Evolutionary conservation across 2,113 vertebrate genomes (phyloP).

Genomic region (Sebastes schlegelii): DNA sequence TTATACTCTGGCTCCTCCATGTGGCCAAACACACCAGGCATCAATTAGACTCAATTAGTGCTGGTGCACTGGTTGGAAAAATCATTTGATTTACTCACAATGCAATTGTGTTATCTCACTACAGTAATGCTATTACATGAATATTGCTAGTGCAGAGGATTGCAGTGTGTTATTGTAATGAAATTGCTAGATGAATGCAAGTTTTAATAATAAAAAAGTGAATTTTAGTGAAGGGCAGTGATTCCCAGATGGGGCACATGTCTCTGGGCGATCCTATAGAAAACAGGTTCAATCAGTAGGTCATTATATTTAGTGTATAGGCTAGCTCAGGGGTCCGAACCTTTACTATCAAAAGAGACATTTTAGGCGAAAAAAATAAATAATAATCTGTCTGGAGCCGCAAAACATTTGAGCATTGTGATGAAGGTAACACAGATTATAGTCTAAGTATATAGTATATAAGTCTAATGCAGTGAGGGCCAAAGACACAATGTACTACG

Average conservation of each 20-base stretch:
- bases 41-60: not conserved
- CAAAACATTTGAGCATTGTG: too few relatives aligned
- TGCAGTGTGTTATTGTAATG: not conserved
- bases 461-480: too few relatives aligned
- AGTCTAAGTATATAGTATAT: too few relatives aligned
- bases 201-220: not conserved
- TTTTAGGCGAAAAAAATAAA: too few relatives aligned
- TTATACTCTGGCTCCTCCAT: constrained; percentile 41
- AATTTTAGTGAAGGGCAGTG: not conserved
- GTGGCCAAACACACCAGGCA: constrained; percentile 11
- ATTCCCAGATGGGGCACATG: not conserved
- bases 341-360: too few relatives aligned
- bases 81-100: constrained; percentile 1
- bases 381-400: too few relatives aligned
- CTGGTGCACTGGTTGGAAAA: not conserved
- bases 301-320: too few relatives aligned
- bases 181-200: not conserved
- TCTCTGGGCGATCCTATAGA: too few relatives aligned
- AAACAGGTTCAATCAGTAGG: too few relatives aligned
- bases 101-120: not conserved
- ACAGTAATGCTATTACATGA: not conserved
- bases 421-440: too few relatives aligned
- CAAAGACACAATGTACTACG: too few relatives aligned
- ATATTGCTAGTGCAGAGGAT: not conserved
- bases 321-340: too few relatives aligned